Conservation (phyloP, 1,140 invertebrate species). For the Hypsibius dujardini region DNA sequence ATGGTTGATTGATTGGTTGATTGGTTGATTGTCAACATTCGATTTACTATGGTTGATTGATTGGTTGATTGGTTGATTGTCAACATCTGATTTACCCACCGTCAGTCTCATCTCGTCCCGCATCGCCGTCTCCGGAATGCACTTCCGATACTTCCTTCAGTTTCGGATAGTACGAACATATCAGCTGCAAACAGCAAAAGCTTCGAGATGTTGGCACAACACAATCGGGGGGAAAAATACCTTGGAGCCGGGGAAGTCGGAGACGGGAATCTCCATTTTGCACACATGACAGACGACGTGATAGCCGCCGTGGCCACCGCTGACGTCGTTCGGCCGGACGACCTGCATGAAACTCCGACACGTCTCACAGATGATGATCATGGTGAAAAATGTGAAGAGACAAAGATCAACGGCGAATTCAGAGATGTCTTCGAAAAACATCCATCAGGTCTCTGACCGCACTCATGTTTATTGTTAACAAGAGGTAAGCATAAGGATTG, state of each 20-base stretch:
- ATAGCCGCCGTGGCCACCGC: background rate
- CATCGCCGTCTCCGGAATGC: background rate
- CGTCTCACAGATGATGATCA: conserved; percentile 14
- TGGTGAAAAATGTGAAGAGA: background rate
- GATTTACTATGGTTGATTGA: background rate
- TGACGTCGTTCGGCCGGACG: background rate
- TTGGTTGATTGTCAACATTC: background rate
- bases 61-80: background rate
- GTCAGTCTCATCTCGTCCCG: background rate
- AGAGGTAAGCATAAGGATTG: too few species aligned
- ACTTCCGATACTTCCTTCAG: conserved; percentile 14
- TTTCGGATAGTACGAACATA: conserved; percentile 12
- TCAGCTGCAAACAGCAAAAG: conserved; percentile 1
- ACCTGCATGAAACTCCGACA: conserved; percentile 12
- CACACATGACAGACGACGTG: conserved; percentile 10
- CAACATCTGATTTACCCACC: background rate
- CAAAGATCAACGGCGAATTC: too few species aligned
- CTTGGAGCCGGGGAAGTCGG: background rate
- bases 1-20: too few species aligned
- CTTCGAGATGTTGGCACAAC: background rate
- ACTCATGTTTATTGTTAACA: too few species aligned
- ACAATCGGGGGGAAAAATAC: background rate
- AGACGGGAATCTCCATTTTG: conserved; percentile 9
- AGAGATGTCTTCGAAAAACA: too few species aligned
- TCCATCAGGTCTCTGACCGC: too few species aligned